Evolutionary conservation across 2,113 vertebrate species (phyloP).

Genomic region (Sinocyclocheilus rhinocerous): DNA sequence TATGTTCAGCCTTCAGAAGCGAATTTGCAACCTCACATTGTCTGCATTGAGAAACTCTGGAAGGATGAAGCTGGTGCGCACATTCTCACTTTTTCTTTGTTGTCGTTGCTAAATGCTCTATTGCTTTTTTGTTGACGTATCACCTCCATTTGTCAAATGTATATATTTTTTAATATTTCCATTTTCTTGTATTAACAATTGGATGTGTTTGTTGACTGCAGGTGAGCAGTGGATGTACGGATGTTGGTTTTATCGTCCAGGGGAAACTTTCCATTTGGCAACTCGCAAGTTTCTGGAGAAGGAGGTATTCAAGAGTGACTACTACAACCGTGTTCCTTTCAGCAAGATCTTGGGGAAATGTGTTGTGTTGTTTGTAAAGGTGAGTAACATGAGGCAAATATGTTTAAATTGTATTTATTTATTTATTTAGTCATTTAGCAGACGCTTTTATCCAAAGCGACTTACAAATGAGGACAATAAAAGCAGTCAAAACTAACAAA

Average conservation of each 20-base stretch:
- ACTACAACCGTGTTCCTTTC: constrained; percentile 91
- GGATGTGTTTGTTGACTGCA: constrained; percentile 59
- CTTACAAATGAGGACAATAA: too few species aligned
- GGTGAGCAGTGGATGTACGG: constrained; percentile 96
- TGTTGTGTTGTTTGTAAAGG: constrained; percentile 98
- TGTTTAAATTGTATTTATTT: too few species aligned
- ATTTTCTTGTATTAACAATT: not conserved
- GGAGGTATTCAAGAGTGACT: constrained; percentile 98
- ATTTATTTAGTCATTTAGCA: too few species aligned
- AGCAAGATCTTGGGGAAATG: constrained; percentile 95
- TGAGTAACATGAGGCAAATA: constrained; percentile 58
- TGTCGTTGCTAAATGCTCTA: not conserved
- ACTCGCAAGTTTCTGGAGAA: constrained; percentile 97
- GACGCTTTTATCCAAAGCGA: too few species aligned
- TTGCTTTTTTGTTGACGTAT: not conserved
- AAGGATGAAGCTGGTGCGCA: constrained; percentile 89
- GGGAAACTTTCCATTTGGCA: constrained; percentile 95
- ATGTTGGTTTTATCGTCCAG: constrained; percentile 97
- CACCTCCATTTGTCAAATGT: not conserved
- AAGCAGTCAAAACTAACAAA: too few species aligned
- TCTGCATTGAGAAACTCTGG: constrained; percentile 96
- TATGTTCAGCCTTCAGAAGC: constrained; percentile 92
- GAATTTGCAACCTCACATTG: constrained; percentile 91
- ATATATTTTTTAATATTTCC: not conserved
- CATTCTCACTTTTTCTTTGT: not conserved